Conservation (phyloP, 2,888 invertebrate species). For the Athrips mouffetella region DNA sequence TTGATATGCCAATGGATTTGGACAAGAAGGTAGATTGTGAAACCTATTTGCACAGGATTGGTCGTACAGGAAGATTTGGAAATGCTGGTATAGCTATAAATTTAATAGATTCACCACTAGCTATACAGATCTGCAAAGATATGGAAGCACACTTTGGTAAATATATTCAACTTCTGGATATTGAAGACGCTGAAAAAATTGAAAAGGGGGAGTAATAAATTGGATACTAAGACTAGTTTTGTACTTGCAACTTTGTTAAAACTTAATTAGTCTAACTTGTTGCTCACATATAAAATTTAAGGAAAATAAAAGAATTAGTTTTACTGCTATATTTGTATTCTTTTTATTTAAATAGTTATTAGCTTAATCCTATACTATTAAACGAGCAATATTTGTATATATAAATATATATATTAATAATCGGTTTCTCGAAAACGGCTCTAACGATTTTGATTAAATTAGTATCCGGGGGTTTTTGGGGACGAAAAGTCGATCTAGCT, state of each 20-base stretch:
- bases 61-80: constrained; percentile 98
- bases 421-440: no score
- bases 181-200: constrained; percentile 95
- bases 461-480: no score
- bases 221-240: no score
- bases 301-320: not conserved
- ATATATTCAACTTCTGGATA: constrained; percentile 88
- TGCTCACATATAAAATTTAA: not conserved
- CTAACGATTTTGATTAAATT: no score
- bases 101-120: constrained; percentile 88
- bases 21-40: constrained; percentile 93
- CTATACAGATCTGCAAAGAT: constrained; percentile 84
- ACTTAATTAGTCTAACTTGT: constrained; percentile 13
- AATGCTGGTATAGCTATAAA: constrained; percentile 98
- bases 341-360: not conserved
- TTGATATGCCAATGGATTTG: constrained; percentile 94
- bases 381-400: no score
- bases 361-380: no score
- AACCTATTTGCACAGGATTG: constrained; percentile 98
- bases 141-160: constrained; percentile 95
- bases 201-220: constrained; percentile 89
- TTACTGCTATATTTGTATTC: not conserved
- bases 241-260: constrained; percentile 8
- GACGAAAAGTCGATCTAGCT: no score
- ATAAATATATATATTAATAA: no score